Base-by-base conservation (phyloP, 2,113 vertebrate species). In the Phoxinus phoxinus region DNA sequence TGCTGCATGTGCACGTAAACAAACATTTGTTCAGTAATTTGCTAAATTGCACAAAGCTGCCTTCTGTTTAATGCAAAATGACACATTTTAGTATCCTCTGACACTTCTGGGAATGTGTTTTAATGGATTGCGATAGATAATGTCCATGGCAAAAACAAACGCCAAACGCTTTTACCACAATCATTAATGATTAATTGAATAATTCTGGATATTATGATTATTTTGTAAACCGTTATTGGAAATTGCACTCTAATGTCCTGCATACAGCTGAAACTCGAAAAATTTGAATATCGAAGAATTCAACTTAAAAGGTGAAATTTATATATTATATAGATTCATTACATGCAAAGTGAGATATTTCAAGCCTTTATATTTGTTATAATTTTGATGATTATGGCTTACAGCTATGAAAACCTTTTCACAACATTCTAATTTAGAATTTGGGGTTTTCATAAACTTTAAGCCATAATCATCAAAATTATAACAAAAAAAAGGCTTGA, bases 1-100 rank as follows among this genome's bases (percentile, higher is more conserved):
- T 73, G 71, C 23, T 46, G 71, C 71, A 74, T 74, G n/a, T 73
- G 69, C 69, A 44, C 41, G 69, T 48, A 74, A 74, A 73, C 71
- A 73, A 46, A 46, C 71, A 46, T 73, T 71, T 71, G 32, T 41
- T 48, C n/a, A 15, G 3, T 74, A 48, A 74, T 73, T 19, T 9
- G 44, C 44, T 75, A 27, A 75, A 48, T 53, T 76, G 46, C 44
- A 5, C 41, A 48, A 3, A 27, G 48, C 27, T 48, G 44, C 25
- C 48, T 30, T 46, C 73, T 30, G 1, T 35, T 75, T 75, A 32
- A 32, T 48, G 46, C 27, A 32, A 53, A 53, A 53, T 8, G 25
- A 72, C 19, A 53, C n/a, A 51, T 30, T 76, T 53, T 76, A 27
- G 72, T 25, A n/a, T 73, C 41, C 41, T 46, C 9, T 7, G 23